phyloP scores from a whole-genome alignment of 2,888 invertebrate species.

The Masnerella sp. region DNA sequence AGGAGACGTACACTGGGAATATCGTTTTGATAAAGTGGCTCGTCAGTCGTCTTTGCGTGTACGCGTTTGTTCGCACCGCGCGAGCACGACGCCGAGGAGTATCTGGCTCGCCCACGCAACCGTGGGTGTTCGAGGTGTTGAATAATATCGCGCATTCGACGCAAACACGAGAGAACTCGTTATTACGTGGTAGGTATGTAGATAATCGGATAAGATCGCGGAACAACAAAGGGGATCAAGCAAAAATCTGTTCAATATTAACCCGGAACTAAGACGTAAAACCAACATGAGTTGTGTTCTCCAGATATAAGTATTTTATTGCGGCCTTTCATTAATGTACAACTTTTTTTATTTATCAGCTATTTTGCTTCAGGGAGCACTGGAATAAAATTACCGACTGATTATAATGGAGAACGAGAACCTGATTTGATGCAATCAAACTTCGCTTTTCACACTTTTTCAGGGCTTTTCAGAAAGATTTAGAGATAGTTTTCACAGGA shows the following conservation, averaged over 20 bases:
- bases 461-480: too few species aligned
- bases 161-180: conserved; percentile 64
- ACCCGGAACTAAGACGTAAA: conserved; percentile 44
- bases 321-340: neutral
- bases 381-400: too few species aligned
- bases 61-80: conserved; percentile 49
- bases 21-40: conserved; percentile 51
- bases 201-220: conserved; percentile 52
- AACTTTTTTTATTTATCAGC: too few species aligned
- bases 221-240: conserved; percentile 44
- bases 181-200: conserved; percentile 60
- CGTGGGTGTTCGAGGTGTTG: conserved; percentile 65
- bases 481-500: too few species aligned
- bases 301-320: conserved; percentile 8
- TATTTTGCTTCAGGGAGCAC: too few species aligned
- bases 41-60: conserved; percentile 47
- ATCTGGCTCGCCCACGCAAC: conserved; percentile 57
- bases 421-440: too few species aligned
- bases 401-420: too few species aligned
- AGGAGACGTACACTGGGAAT: conserved; percentile 33
- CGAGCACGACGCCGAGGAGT: conserved; percentile 32
- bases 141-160: conserved; percentile 66
- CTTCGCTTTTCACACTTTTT: too few species aligned
- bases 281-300: conserved; percentile 32
- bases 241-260: conserved; percentile 46